Evolutionary conservation across 2,797 vertebrate species (phyloP), one percentile per base, ranked within the genome.

Genomic region (Leptatherina wallacei): DNA sequence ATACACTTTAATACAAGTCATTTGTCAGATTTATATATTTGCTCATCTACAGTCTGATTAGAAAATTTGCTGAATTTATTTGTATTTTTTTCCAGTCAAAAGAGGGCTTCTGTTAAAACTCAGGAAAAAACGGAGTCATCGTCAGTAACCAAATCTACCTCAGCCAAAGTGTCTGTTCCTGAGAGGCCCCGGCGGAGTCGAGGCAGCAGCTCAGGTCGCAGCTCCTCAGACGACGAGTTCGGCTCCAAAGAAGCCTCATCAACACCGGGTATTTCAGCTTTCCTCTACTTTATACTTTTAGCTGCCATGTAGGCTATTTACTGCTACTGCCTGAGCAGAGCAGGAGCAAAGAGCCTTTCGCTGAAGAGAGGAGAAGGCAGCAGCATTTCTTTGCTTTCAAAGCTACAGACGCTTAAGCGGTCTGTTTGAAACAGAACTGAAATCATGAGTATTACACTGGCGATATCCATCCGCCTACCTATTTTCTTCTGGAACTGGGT

Each of bases 121-220:
- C 96, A 96, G 95, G 94, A 93, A 92, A 94, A 95, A 88, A 76
- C 80, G 32, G 93, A 95, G 84, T 81, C 89, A 40, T 70, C 85
- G 20, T 93, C 93, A 72, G 87, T 94, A 82, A 93, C 94, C 85
- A 97, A 95, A 90, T 94, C 96, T 96, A 95, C 96, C 92, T 96
- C 94, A 94, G 90, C 95, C 87, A 96, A 94, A 95, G 93, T 91
- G 3, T 87, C 91, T 72, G 91, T 89, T 82, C 88, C 93, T 59
- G 73, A 95, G 85, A 90, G 94, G 90, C 84, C 85, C 77, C 94
- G 91, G 90, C 89, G 76, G 6, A 89, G 61, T 75, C 64, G 83
- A 36, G 84, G 88, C 76, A 94, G 88, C 57, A 89, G 86, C 27
- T 93, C 94, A 36, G 92, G 91, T 55, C 93, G 94, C 85, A 95